Evolutionary conservation across 2,113 vertebrate genomes (phyloP).

Genomic region (Antechinus flavipes): DNA sequence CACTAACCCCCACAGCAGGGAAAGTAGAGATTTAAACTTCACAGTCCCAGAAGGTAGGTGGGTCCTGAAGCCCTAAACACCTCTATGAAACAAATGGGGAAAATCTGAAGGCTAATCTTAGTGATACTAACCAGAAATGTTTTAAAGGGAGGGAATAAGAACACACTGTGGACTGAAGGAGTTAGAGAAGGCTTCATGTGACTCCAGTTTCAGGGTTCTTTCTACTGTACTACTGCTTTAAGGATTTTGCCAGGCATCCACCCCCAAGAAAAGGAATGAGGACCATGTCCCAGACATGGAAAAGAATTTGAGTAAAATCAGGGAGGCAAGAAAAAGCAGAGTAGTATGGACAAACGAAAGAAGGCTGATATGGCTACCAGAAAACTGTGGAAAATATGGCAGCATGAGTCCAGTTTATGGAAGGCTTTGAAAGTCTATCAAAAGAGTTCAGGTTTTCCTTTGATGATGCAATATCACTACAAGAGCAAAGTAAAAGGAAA

Average conservation of each 20-base stretch:
- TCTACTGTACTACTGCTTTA: background rate
- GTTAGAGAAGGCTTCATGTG: background rate
- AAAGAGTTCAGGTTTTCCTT: background rate
- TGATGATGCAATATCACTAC: background rate
- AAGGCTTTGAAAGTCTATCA: background rate
- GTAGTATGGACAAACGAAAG: background rate
- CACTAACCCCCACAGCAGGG: background rate
- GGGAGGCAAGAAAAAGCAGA: background rate
- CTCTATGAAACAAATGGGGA: background rate
- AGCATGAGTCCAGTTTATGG: background rate
- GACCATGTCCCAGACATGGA: background rate
- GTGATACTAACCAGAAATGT: background rate
- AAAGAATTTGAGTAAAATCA: background rate
- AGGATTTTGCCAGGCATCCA: background rate
- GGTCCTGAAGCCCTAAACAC: background rate
- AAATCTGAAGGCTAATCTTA: background rate
- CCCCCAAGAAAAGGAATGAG: background rate
- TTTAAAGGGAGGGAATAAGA: background rate
- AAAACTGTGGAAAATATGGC: background rate
- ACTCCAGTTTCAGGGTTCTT: background rate
- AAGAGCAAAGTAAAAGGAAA: background rate
- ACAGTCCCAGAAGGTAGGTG: background rate
- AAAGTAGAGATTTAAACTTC: background rate
- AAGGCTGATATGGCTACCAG: background rate
- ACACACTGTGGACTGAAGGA: background rate